These are phyloP conservation scores for Melanotaenia duboulayi DNA, from an alignment of 2,113 vertebrate genomes.

Conservation along the genomic window DNA sequence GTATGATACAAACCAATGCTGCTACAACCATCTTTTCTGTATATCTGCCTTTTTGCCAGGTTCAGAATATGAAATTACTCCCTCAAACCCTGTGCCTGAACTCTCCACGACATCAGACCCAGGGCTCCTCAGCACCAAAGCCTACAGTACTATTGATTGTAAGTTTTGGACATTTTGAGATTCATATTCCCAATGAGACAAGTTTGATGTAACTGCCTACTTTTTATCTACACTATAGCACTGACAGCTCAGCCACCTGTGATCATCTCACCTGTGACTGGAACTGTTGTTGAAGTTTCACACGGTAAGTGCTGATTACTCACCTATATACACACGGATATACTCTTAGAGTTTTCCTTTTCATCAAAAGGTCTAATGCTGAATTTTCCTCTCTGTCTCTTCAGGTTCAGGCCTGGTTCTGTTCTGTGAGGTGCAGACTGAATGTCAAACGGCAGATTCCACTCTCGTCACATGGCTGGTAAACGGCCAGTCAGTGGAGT, in stretches of 20 bases:
- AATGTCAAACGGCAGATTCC: slow-evolving; percentile 35
- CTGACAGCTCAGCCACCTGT: slow-evolving; percentile 40
- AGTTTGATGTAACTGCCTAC: not conserved
- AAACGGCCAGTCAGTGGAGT: slow-evolving; percentile 64
- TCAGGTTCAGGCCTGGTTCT: slow-evolving; percentile 76
- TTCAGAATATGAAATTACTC: not conserved
- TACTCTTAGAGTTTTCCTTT: no score
- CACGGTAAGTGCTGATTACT: slow-evolving; percentile 60
- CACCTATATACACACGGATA: not conserved
- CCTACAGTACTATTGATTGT: slow-evolving; percentile 25
- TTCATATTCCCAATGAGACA: not conserved
- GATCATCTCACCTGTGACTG: slow-evolving; percentile 73
- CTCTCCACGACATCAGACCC: slow-evolving; percentile 25
- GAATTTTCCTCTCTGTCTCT: not conserved
- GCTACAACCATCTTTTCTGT: not conserved
- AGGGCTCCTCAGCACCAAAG: not conserved
- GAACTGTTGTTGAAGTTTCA: slow-evolving; percentile 58
- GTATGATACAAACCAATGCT: no score
- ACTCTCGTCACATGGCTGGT: slow-evolving; percentile 78
- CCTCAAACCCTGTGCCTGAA: slow-evolving; percentile 3
- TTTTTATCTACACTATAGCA: slow-evolving; percentile 8
- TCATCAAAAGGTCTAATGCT: not conserved
- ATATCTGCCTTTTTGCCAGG: slow-evolving; percentile 5
- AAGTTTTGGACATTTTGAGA: slow-evolving; percentile 4
- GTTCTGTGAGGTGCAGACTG: slow-evolving; percentile 69